Percentiles rank a stretch among this genome's conserved stretches.
These are phyloP conservation scores for Pluvianellus socialis DNA, from an alignment of 2,113 vertebrate species.

Conservation along the genomic window DNA sequence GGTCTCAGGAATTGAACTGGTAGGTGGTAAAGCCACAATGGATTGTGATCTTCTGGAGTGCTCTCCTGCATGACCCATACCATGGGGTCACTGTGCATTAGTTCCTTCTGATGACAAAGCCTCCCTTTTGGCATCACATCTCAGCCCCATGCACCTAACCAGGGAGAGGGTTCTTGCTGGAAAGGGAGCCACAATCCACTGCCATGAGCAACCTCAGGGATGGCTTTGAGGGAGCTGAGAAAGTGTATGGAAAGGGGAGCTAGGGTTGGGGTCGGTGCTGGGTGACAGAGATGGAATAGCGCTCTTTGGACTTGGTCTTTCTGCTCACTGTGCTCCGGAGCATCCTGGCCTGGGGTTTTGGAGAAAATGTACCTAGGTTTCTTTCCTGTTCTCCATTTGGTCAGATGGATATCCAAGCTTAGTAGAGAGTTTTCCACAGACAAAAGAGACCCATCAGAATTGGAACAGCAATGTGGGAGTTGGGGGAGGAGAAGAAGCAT, in stretches of 20 bases:
- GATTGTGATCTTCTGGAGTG: no score
- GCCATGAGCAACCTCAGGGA: neutral
- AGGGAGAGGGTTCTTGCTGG: neutral
- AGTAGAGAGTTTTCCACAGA: neutral
- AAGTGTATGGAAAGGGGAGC: neutral
- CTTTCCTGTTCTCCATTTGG: neutral
- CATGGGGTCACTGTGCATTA: neutral
- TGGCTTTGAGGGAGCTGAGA: neutral
- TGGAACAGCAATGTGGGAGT: neutral
- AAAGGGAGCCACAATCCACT: neutral
- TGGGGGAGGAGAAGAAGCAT: no score
- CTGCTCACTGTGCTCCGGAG: neutral
- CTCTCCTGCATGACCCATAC: no score
- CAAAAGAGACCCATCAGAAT: neutral
- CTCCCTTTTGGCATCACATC: neutral
- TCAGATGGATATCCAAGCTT: neutral
- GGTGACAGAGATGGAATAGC: fast-evolving
- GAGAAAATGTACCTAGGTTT: neutral
- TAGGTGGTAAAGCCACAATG: no score
- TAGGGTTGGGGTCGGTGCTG: neutral
- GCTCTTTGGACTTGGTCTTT: neutral
- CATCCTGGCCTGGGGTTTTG: neutral
- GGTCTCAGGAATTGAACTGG: no score
- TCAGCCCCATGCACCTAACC: neutral
- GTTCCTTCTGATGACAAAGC: neutral